Conservation (phyloP, 2,113 vertebrate species). For the Saguinus imperator region DNA sequence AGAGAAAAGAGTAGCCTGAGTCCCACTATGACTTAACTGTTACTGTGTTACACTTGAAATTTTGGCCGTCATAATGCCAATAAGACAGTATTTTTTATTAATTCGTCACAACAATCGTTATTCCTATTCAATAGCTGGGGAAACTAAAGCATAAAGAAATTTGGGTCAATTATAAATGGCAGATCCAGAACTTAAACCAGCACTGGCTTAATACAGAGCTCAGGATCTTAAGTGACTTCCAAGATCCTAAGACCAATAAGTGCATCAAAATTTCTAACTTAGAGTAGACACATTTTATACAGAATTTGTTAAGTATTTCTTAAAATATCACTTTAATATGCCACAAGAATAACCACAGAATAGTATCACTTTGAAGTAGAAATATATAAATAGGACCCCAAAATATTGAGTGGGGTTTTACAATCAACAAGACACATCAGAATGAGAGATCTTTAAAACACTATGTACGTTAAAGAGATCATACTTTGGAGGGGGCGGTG, state of each 20-base stretch:
- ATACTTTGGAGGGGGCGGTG: accelerated
- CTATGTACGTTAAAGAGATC: background rate
- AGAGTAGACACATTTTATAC: background rate
- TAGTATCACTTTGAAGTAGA: background rate
- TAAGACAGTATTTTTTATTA: background rate
- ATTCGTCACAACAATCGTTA: background rate
- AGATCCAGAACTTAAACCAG: background rate
- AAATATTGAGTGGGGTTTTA: background rate
- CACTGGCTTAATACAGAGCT: background rate
- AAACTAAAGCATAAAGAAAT: background rate
- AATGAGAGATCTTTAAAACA: background rate
- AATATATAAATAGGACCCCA: background rate
- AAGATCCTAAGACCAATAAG: background rate
- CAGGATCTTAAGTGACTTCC: background rate
- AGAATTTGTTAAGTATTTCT: background rate
- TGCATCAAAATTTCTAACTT: background rate
- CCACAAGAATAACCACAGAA: background rate
- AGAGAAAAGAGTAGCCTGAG: background rate
- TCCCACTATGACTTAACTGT: background rate
- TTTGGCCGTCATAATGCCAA: background rate
- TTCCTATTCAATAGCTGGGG: background rate
- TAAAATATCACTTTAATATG: background rate
- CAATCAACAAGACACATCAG: background rate
- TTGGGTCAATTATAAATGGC: background rate
- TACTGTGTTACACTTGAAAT: background rate